phyloP scores from a whole-genome alignment of 1,140 invertebrate genomes.

The Hycleus cichorii region DNA sequence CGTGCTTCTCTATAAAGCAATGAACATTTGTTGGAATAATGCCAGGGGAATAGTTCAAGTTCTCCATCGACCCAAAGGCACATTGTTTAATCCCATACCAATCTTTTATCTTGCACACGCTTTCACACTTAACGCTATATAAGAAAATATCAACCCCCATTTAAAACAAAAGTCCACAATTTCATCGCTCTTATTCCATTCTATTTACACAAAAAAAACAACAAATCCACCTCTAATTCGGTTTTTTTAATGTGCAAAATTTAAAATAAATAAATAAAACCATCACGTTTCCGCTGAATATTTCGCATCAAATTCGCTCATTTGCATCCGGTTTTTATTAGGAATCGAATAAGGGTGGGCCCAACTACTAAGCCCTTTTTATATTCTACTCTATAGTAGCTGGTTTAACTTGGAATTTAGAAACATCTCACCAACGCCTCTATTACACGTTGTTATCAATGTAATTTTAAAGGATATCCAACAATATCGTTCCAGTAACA shows the following conservation, averaged over 20 bases:
- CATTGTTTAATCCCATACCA: constrained; percentile 41
- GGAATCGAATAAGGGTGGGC: constrained; percentile 1
- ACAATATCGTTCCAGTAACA: too few species aligned
- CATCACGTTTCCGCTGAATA: background rate
- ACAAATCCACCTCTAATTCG: too few species aligned
- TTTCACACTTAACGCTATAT: constrained; percentile 38
- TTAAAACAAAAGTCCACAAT: constrained; percentile 16
- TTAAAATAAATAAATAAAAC: too few species aligned
- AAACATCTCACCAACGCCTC: too few species aligned
- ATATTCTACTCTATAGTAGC: too few species aligned
- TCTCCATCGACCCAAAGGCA: constrained; percentile 23
- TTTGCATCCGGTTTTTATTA: constrained; percentile 27
- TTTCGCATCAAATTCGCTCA: constrained; percentile 14
- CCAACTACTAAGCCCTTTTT: too few species aligned
- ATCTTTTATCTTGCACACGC: constrained; percentile 41
- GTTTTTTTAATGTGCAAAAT: constrained; percentile 13
- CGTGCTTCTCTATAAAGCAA: constrained; percentile 26
- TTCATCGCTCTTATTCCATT: too few species aligned
- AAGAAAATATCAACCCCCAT: constrained; percentile 32
- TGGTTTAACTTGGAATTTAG: too few species aligned
- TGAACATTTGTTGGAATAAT: constrained; percentile 25
- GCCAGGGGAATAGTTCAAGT: constrained; percentile 23
- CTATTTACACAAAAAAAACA: too few species aligned
- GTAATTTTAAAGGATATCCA: too few species aligned
- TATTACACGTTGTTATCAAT: too few species aligned